Evolutionary conservation across 2,113 vertebrate genomes (phyloP).

Genomic region (Tympanuchus pallidicinctus): DNA sequence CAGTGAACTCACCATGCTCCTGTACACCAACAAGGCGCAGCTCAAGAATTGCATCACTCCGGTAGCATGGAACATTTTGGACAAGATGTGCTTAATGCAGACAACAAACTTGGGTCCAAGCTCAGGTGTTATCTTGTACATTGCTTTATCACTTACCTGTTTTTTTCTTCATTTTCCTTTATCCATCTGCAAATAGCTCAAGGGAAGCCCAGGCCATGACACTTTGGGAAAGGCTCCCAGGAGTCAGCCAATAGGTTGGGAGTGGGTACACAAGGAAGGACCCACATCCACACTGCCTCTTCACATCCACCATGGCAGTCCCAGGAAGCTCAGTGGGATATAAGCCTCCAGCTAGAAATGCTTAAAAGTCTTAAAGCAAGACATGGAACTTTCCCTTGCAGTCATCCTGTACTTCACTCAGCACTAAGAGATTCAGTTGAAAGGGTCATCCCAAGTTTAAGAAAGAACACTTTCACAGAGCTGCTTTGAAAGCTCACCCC

Average conservation of each 20-base stretch:
- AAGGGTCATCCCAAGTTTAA: not conserved
- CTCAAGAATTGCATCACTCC: not conserved
- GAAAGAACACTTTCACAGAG: not conserved
- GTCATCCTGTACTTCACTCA: not conserved
- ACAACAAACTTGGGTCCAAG: not conserved
- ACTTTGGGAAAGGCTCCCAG: not conserved
- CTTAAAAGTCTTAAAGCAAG: not conserved
- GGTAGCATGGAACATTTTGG: not conserved
- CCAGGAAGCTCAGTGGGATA: not conserved
- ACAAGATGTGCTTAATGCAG: not conserved
- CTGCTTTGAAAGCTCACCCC: not conserved
- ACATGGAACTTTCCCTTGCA: not conserved
- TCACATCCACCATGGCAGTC: not conserved
- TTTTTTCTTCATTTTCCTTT: not conserved
- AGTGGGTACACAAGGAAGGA: not conserved
- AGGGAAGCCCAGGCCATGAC: not conserved
- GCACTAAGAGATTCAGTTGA: not conserved
- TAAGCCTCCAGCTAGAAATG: not conserved
- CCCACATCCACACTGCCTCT: not conserved
- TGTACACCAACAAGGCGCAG: not conserved
- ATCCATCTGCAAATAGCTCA: not conserved
- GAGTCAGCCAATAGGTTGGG: not conserved
- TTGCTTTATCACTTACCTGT: not conserved
- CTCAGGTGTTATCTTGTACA: not conserved
- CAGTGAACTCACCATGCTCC: not conserved